A percentile compares a stretch with the other conserved stretches of the same genome.
phyloP scores from a whole-genome alignment of 2,888 invertebrate genomes.

The Macropis europaea region DNA sequence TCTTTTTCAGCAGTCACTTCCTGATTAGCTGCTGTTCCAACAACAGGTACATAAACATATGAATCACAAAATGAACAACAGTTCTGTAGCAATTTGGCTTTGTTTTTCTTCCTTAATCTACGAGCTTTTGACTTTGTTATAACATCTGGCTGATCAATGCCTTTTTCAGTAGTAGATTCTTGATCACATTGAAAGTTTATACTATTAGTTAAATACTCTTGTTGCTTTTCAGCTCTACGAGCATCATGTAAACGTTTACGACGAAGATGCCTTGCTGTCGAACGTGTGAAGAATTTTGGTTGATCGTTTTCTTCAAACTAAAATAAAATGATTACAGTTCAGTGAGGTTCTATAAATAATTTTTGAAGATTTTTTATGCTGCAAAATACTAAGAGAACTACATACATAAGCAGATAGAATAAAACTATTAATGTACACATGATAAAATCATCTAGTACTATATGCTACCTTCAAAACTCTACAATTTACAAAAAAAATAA shows the following conservation, averaged over 20 bases:
- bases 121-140: slow-evolving; percentile 63
- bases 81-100: slow-evolving; percentile 4
- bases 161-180: not conserved
- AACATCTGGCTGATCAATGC: slow-evolving; percentile 6
- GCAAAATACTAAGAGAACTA: not conserved
- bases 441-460: not conserved
- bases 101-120: slow-evolving; percentile 49
- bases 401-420: not conserved
- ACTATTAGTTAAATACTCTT: not conserved
- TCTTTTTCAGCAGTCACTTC: not conserved
- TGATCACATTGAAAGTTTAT: not conserved
- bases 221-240: slow-evolving; percentile 55
- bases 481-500: not conserved
- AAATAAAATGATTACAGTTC: slow-evolving; percentile 21
- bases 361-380: not conserved
- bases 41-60: not conserved
- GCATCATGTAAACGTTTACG: slow-evolving; percentile 71
- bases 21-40: not conserved
- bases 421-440: not conserved
- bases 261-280: slow-evolving; percentile 72
- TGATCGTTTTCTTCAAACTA: slow-evolving; percentile 50
- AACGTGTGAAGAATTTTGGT: slow-evolving; percentile 48
- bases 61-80: slow-evolving; percentile 17
- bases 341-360: not conserved
- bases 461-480: not conserved